These are phyloP conservation scores for Polymixis lichenea DNA, from an alignment of 2,888 invertebrate genomes.

Conservation along the genomic window DNA sequence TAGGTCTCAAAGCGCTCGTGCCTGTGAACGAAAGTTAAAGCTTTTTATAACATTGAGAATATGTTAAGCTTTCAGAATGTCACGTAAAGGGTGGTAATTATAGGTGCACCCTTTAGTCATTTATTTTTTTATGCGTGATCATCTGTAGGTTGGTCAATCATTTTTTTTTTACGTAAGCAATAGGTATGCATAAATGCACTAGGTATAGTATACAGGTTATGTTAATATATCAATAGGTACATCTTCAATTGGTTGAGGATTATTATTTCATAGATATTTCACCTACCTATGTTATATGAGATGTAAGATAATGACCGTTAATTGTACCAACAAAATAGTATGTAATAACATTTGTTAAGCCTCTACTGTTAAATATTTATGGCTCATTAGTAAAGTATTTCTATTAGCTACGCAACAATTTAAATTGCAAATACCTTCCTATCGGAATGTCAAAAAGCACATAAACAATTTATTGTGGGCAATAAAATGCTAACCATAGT, in stretches of 20 bases:
- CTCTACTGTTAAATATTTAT: conserved; percentile 49
- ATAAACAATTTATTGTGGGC: conserved; percentile 27
- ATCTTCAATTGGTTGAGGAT: background rate
- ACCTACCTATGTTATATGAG: background rate
- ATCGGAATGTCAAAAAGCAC: conserved; percentile 39
- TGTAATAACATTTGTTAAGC: conserved; percentile 5
- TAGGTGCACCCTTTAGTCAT: background rate
- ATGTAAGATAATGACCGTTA: conserved; percentile 16
- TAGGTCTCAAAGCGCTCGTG: conserved; percentile 13
- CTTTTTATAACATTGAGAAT: background rate
- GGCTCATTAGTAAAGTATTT: conserved; percentile 48
- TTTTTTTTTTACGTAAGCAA: background rate
- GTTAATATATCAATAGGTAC: background rate
- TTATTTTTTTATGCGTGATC: background rate
- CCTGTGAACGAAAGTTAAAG: conserved; percentile 30
- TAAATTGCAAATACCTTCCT: conserved; percentile 37
- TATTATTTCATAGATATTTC: conserved; percentile 5
- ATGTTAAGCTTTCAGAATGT: background rate
- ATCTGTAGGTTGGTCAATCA: background rate
- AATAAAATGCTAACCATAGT: conserved; percentile 26
- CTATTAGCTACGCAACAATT: conserved; percentile 37
- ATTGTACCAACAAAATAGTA: conserved; percentile 11
- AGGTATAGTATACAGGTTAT: no score
- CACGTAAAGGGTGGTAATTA: background rate
- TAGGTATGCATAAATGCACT: background rate